phyloP scores from a whole-genome alignment of 2,113 vertebrate species.

The Brachyistius frenatus region DNA sequence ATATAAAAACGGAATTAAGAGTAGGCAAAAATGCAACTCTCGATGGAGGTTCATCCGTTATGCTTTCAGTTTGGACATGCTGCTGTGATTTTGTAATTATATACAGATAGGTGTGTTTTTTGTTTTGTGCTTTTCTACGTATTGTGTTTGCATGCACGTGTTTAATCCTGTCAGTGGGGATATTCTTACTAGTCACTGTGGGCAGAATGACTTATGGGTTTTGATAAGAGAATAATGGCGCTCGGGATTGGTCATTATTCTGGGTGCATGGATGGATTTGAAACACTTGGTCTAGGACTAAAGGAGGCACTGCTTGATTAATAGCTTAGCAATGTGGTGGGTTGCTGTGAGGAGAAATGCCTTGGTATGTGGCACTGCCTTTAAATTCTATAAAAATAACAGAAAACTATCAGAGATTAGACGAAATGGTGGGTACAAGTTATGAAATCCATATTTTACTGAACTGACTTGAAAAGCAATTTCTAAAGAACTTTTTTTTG shows the following conservation, averaged over 20 bases:
- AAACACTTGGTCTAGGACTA: slow-evolving; percentile 56
- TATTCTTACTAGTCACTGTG: slow-evolving; percentile 56
- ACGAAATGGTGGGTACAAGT: slow-evolving; percentile 18
- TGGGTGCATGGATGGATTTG: slow-evolving; percentile 55
- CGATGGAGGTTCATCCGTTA: slow-evolving; percentile 37
- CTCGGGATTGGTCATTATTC: slow-evolving; percentile 71
- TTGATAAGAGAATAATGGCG: slow-evolving; percentile 79
- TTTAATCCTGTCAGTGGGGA: slow-evolving; percentile 37
- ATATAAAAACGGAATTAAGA: slow-evolving; percentile 15
- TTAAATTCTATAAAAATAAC: slow-evolving; percentile 32
- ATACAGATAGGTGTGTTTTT: slow-evolving; percentile 35
- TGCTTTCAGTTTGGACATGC: slow-evolving; percentile 37
- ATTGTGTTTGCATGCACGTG: slow-evolving; percentile 36
- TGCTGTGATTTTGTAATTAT: slow-evolving; percentile 50
- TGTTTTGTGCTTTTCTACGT: slow-evolving; percentile 18
- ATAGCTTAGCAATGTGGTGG: slow-evolving; percentile 37
- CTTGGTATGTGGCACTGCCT: neutral
- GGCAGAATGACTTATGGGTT: slow-evolving; percentile 77
- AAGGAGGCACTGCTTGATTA: slow-evolving; percentile 54
- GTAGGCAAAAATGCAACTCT: neutral
- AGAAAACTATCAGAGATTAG: neutral
- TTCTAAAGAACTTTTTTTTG: neutral
- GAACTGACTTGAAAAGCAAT: slow-evolving; percentile 15
- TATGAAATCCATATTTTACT: slow-evolving; percentile 1
- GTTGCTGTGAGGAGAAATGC: slow-evolving; percentile 37